These are phyloP conservation scores for Paraescarpia echinospica DNA, from an alignment of 1,140 invertebrate genomes.

Conservation along the genomic window DNA sequence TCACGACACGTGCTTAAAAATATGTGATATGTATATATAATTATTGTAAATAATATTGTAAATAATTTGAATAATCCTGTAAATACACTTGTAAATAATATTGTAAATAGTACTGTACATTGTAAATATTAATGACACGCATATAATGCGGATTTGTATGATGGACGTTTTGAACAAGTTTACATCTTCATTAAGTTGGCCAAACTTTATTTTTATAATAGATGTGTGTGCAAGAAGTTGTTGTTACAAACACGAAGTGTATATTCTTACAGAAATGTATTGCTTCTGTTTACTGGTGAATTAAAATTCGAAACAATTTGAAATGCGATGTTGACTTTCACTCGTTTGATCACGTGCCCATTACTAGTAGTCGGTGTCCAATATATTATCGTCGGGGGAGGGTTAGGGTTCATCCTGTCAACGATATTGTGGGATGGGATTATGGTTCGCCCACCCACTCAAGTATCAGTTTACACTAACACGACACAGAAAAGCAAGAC, in stretches of 20 bases:
- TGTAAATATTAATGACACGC: background rate
- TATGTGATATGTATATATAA: background rate
- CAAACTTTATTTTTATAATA: background rate
- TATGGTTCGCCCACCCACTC: background rate
- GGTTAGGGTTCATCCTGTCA: too few species aligned
- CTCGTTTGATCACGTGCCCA: background rate
- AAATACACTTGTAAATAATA: too few species aligned
- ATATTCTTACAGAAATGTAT: background rate
- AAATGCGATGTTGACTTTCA: background rate
- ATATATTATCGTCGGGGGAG: background rate
- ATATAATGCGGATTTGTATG: background rate
- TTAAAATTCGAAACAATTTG: background rate
- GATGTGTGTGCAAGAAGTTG: too few species aligned
- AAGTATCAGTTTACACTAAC: background rate
- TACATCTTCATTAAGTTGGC: too few species aligned
- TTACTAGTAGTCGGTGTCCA: background rate
- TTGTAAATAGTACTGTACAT: too few species aligned
- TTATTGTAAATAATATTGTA: background rate
- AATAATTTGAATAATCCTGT: background rate
- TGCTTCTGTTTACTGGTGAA: background rate
- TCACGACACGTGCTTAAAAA: background rate
- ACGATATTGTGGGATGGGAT: too few species aligned
- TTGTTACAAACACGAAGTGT: background rate
- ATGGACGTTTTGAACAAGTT: too few species aligned
- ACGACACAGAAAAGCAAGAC: background rate